Percentiles rank a stretch among this genome's conserved stretches.
phyloP scores from a whole-genome alignment of 1,140 invertebrate genomes.

The Papilio machaon region DNA sequence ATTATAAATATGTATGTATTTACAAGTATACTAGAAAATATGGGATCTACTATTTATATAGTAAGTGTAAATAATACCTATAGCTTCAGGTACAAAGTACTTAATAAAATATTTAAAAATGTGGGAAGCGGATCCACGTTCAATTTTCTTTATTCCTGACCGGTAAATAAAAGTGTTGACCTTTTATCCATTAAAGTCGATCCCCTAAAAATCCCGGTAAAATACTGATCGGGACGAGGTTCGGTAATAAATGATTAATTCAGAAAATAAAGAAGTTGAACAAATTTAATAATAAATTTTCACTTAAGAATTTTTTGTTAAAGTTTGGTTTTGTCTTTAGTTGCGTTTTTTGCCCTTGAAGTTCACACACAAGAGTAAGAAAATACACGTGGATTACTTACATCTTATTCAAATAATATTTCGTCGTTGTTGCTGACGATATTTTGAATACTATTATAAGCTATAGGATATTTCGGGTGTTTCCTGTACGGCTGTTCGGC shows the following conservation, averaged over 20 bases:
- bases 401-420: too few relatives aligned
- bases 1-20: too few relatives aligned
- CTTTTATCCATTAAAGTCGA: conserved; percentile 13
- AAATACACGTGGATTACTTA: too few relatives aligned
- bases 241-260: background rate
- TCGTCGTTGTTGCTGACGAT: too few relatives aligned
- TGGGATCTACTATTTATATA: background rate
- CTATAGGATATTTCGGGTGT: too few relatives aligned
- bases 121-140: background rate
- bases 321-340: too few relatives aligned
- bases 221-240: background rate
- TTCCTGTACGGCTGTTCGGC: too few relatives aligned
- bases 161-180: background rate
- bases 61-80: background rate
- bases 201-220: conserved; percentile 10
- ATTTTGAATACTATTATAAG: too few relatives aligned
- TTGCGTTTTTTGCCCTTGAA: too few relatives aligned
- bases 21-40: too few relatives aligned
- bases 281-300: background rate
- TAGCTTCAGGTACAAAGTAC: background rate
- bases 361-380: too few relatives aligned
- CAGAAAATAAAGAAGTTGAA: background rate
- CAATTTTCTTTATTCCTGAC: conserved; percentile 11
- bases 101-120: background rate
- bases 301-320: background rate